Conservation (phyloP, 2,113 vertebrate species). For the Xyliphius kryptos region DNA sequence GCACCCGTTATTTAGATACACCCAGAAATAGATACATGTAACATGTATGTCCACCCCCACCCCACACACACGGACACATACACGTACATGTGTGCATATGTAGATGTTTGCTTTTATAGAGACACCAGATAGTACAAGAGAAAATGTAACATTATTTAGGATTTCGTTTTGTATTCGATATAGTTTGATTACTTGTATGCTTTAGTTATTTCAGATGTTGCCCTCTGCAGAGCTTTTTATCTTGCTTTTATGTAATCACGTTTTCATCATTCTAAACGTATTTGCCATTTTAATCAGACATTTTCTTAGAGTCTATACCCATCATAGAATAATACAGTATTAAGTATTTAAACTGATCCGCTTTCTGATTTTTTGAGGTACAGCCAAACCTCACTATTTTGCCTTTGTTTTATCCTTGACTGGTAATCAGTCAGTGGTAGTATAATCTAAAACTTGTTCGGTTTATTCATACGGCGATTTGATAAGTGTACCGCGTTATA, state of each 20-base stretch:
- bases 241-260: slow-evolving; percentile 20
- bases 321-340: slow-evolving; percentile 23
- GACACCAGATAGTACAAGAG: slow-evolving; percentile 60
- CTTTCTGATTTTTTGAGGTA: slow-evolving; percentile 17
- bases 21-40: slow-evolving; percentile 32
- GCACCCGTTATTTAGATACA: slow-evolving; percentile 17
- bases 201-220: slow-evolving; percentile 58
- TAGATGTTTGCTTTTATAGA: slow-evolving; percentile 61
- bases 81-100: slow-evolving; percentile 30
- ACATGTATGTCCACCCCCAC: too few species aligned
- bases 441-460: not conserved
- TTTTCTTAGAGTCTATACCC: slow-evolving; percentile 25
- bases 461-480: slow-evolving; percentile 7
- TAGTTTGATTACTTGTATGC: slow-evolving; percentile 57
- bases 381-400: too few species aligned
- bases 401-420: slow-evolving; percentile 5
- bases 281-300: slow-evolving; percentile 28
- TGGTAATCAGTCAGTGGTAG: slow-evolving; percentile 6
- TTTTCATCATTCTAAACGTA: slow-evolving; percentile 31
- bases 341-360: slow-evolving; percentile 24
- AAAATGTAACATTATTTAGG: slow-evolving; percentile 56
- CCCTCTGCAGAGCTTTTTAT: slow-evolving; percentile 41
- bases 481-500: slow-evolving; percentile 8
- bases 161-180: slow-evolving; percentile 57
- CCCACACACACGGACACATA: too few species aligned